Conservation (phyloP, 2,797 vertebrate genomes). For the Manis crassicaudata region DNA sequence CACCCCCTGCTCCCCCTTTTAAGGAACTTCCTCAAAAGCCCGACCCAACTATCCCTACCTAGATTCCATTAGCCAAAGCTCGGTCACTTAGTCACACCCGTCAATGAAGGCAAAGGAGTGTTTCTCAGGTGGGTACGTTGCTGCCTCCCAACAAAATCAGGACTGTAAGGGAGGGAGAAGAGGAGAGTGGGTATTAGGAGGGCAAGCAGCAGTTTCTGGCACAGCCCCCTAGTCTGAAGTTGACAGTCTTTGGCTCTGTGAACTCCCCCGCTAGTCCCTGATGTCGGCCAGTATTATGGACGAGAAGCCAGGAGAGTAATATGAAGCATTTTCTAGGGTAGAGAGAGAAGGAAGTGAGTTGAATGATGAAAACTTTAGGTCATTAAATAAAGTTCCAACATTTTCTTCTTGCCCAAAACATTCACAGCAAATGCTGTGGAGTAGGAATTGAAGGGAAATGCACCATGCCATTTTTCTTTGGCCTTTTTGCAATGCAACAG, state of each 20-base stretch:
- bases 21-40: background rate
- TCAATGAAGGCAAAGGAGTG: background rate
- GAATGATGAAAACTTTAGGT: conserved; percentile 81
- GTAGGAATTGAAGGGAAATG: conserved; percentile 81
- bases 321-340: conserved; percentile 21
- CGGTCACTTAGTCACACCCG: background rate
- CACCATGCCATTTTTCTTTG: conserved; percentile 85
- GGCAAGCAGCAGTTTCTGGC: background rate
- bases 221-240: background rate
- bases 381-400: conserved; percentile 82
- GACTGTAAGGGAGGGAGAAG: background rate
- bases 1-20: background rate
- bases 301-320: background rate
- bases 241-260: background rate
- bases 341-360: conserved; percentile 51
- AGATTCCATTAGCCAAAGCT: background rate
- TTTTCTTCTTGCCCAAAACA: conserved; percentile 77
- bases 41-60: background rate
- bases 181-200: background rate
- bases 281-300: background rate
- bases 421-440: conserved; percentile 78
- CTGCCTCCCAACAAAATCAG: background rate
- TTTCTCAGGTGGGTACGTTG: background rate
- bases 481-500: conserved; percentile 89
- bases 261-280: background rate